These are phyloP conservation scores for Melanostoma mellinum DNA, from an alignment of 2,888 invertebrate genomes.

Conservation along the genomic window DNA sequence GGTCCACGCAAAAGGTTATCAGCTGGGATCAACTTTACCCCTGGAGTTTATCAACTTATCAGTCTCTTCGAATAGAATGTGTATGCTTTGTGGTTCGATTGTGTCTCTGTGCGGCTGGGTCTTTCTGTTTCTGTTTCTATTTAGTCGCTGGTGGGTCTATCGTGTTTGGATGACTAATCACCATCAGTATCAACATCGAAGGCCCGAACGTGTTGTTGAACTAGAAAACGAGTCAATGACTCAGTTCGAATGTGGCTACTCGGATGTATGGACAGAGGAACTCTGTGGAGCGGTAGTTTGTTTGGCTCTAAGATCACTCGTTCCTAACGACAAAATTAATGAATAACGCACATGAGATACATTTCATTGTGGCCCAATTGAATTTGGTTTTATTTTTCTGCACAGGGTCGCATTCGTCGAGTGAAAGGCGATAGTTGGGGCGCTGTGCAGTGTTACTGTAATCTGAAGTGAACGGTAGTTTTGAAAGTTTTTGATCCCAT, in stretches of 20 bases:
- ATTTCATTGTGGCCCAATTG: constrained; percentile 62
- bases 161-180: constrained; percentile 67
- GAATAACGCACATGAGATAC: constrained; percentile 72
- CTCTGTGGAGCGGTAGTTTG: constrained; percentile 14
- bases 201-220: constrained; percentile 51
- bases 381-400: constrained; percentile 26
- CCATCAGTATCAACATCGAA: constrained; percentile 49
- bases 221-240: constrained; percentile 68
- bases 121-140: constrained; percentile 16
- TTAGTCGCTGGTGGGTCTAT: constrained; percentile 31
- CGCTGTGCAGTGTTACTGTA: too few species aligned
- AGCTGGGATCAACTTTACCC: constrained; percentile 67
- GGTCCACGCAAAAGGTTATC: constrained; percentile 60
- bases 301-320: constrained; percentile 24
- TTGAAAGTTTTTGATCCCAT: too few species aligned
- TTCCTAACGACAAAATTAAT: constrained; percentile 57
- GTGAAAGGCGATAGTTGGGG: too few species aligned
- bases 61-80: background rate
- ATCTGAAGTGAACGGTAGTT: too few species aligned
- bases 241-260: constrained; percentile 38
- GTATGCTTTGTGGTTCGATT: background rate
- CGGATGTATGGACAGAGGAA: constrained; percentile 16
- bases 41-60: constrained; percentile 69
- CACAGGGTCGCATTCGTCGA: background rate
- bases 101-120: constrained; percentile 18